phyloP scores from a whole-genome alignment of 2,797 vertebrate species.

The Myotis vivesi region DNA sequence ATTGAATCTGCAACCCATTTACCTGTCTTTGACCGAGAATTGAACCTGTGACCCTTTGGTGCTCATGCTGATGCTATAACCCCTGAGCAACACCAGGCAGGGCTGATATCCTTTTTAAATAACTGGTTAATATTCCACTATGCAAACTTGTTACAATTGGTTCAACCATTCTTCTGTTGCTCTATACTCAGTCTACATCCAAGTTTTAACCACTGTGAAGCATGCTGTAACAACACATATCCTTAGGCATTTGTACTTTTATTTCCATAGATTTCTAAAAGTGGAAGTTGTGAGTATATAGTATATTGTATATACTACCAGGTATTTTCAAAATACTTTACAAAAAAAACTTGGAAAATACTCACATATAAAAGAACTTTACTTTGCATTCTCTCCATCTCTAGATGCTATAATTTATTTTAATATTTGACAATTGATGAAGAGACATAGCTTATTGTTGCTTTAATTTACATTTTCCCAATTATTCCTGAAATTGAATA shows the following conservation, averaged over 20 bases:
- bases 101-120: background rate
- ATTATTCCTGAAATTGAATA: background rate
- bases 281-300: background rate
- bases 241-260: background rate
- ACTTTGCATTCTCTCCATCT: background rate
- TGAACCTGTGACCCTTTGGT: background rate
- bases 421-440: background rate
- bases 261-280: background rate
- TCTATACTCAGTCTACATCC: background rate
- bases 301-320: background rate
- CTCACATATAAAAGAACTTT: background rate
- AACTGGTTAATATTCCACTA: background rate
- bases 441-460: background rate
- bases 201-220: background rate
- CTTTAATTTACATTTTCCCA: conserved; percentile 2
- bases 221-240: background rate
- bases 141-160: too few species aligned
- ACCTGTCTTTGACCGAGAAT: background rate
- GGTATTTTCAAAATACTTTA: conserved; percentile 6
- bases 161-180: background rate
- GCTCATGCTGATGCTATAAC: background rate
- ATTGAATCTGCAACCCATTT: background rate
- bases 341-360: background rate
- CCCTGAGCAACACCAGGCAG: background rate
- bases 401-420: background rate